Evolutionary conservation across 1,140 invertebrate genomes (phyloP), one percentile per base, ranked within the genome.

Genomic region (Zaprionus ornatus): DNA sequence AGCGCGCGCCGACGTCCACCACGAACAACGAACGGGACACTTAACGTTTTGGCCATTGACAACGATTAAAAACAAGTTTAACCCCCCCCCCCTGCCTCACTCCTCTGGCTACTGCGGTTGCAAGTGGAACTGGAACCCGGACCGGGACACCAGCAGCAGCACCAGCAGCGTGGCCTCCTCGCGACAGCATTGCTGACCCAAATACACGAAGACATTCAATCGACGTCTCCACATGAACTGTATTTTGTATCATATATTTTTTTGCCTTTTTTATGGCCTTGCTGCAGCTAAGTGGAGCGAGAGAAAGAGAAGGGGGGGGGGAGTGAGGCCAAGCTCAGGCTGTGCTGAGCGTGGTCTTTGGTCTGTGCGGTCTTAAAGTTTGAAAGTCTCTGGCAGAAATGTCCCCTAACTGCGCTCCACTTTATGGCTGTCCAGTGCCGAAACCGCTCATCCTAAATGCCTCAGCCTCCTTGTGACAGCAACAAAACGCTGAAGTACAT

Each of bases 51-150:
- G 85, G 85, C 76, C 76, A 88, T 88, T 88, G 85, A 88, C 85
- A 88, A 90, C 85, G 85, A 90, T 88, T 88, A 88, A 90, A 90
- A 90, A 90, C 85, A 70, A 85, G 85, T 90, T 90, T 90, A 37
- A 25, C 5, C 25, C 32, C 19, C 12, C 32, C 7, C 59, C 40
- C 32, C 40, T 48, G 4, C 6, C 29, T 56, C 12, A 17, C 61
- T 27, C 37, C 10, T 19, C 37, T 23, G 23, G 17, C n/a, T 32
- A 21, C 32, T 40, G 56, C 3, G 17, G 17, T 59, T 69, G 71
- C 5, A 50, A 59, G 35, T 62, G 62, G 35, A 76, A 76, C 74
- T 67, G 68, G 73, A 69, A 83, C 75, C 67, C 70, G 83, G 82
- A 86, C 70, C 82, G 77, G 79, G 79, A 71, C 84, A 87, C 65